phyloP scores from a whole-genome alignment of 1,140 invertebrate genomes.

The Drosophila obscura region DNA sequence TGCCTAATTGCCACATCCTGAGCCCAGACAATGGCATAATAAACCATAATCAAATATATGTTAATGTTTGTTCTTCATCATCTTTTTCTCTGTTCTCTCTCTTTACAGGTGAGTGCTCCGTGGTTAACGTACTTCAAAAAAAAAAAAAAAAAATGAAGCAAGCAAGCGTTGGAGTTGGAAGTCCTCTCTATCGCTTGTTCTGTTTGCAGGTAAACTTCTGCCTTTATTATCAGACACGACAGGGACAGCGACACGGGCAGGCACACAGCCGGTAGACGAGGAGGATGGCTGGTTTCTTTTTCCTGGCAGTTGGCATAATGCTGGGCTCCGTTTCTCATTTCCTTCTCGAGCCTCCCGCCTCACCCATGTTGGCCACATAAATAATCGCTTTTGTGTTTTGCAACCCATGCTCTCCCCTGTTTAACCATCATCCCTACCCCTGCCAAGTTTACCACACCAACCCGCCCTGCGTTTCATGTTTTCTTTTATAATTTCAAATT shows the following conservation, averaged over 20 bases:
- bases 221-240: constrained; percentile 70
- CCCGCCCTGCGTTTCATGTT: constrained; percentile 42
- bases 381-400: constrained; percentile 74
- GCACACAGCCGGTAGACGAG: background rate
- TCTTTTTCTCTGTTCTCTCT: constrained; percentile 46
- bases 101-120: constrained; percentile 68
- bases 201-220: constrained; percentile 58
- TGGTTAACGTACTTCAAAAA: constrained; percentile 60
- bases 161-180: constrained; percentile 5
- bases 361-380: constrained; percentile 46
- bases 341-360: background rate
- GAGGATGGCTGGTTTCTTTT: constrained; percentile 28
- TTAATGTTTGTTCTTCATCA: constrained; percentile 72
- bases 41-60: constrained; percentile 80
- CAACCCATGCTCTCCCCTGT: background rate
- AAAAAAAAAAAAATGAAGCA: constrained; percentile 17
- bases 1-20: constrained; percentile 53
- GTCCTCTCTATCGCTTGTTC: constrained; percentile 13
- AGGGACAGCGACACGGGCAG: constrained; percentile 45
- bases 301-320: constrained; percentile 44
- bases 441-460: background rate
- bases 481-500: constrained; percentile 79
- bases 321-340: constrained; percentile 4
- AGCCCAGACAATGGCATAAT: constrained; percentile 60
- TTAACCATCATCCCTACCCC: background rate